These are phyloP conservation scores for Drosophila putrida DNA, from an alignment of 2,888 invertebrate species.

Conservation along the genomic window DNA sequence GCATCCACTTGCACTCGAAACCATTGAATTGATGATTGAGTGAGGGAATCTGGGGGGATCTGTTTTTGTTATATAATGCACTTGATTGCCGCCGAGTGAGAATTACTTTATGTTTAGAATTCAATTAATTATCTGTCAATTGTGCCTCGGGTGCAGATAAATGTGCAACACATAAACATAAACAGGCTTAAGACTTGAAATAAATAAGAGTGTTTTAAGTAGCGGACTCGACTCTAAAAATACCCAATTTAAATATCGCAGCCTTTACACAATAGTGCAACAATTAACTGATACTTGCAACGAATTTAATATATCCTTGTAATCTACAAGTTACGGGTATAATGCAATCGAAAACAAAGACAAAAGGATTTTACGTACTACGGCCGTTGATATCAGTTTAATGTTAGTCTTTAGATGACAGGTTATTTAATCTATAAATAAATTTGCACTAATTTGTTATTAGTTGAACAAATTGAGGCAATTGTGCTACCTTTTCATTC, in stretches of 20 bases:
- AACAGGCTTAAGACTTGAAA: slow-evolving; percentile 2
- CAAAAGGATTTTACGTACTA: too few species aligned
- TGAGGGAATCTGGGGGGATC: neutral
- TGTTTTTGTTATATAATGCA: slow-evolving; percentile 32
- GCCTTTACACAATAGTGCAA: too few species aligned
- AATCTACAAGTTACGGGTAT: too few species aligned
- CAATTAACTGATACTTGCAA: too few species aligned
- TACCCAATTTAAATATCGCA: too few species aligned
- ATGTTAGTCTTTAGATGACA: neutral
- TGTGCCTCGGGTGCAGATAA: slow-evolving; percentile 29
- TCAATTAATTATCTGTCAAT: slow-evolving; percentile 36
- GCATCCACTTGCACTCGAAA: slow-evolving; percentile 11
- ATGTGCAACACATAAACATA: slow-evolving; percentile 24
- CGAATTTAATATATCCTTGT: too few species aligned
- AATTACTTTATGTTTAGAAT: slow-evolving; percentile 38
- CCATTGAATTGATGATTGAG: neutral
- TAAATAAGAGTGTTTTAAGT: neutral
- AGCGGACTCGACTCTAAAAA: neutral
- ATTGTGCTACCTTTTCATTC: neutral
- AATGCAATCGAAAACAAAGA: too few species aligned
- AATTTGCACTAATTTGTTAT: neutral
- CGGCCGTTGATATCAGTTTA: neutral
- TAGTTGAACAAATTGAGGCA: neutral
- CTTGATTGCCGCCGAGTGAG: slow-evolving; percentile 22
- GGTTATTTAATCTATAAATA: neutral